These are phyloP conservation scores for Sylvia atricapilla DNA, from an alignment of 2,113 vertebrate genomes.

Conservation along the genomic window DNA sequence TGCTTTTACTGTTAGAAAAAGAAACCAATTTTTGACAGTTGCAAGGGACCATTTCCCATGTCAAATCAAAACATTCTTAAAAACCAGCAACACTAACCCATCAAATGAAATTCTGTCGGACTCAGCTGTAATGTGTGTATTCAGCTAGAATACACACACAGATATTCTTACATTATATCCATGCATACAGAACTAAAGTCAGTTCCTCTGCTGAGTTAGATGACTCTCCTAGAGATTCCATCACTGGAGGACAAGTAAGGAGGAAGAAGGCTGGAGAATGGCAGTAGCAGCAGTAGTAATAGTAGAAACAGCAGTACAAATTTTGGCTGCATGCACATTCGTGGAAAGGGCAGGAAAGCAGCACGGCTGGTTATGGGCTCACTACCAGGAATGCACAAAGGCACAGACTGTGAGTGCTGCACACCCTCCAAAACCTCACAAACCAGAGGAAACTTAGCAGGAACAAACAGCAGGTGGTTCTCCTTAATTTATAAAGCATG, in stretches of 20 bases:
- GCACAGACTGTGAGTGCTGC: background rate
- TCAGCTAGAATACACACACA: background rate
- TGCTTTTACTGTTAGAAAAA: background rate
- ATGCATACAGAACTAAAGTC: background rate
- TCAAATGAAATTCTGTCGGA: background rate
- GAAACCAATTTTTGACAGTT: background rate
- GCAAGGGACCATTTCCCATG: background rate
- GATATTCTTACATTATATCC: background rate
- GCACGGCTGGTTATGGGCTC: background rate
- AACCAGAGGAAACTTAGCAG: background rate
- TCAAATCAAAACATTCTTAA: background rate
- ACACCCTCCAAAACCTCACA: background rate
- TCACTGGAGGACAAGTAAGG: background rate
- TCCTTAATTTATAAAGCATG: background rate
- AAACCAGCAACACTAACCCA: background rate
- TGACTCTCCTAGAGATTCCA: background rate
- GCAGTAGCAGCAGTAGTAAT: background rate
- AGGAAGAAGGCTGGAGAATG: background rate
- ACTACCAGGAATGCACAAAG: background rate
- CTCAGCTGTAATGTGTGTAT: background rate
- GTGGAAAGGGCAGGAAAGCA: background rate
- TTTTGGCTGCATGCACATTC: background rate
- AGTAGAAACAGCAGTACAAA: background rate
- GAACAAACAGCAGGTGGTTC: background rate
- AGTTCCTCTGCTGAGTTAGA: background rate